Evolutionary conservation across 2,888 invertebrate genomes (phyloP).

Genomic region (Zygaena filipendulae): DNA sequence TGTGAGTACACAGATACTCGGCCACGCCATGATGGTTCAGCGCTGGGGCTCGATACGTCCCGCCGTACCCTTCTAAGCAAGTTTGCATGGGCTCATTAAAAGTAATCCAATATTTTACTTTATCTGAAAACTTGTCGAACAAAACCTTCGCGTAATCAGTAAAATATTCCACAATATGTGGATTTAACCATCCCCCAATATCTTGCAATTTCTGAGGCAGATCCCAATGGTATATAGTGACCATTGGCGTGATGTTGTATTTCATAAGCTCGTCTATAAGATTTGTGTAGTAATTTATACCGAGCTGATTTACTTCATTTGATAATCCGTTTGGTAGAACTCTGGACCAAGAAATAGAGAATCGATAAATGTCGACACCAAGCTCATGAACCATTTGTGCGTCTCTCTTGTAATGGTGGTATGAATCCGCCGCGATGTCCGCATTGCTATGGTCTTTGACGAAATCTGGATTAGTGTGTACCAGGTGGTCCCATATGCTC

Average conservation of each 20-base stretch:
- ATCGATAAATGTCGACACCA: conserved; percentile 75
- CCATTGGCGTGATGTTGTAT: conserved; percentile 76
- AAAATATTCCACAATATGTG: conserved; percentile 72
- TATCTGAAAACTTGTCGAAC: conserved; percentile 70
- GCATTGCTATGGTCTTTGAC: conserved; percentile 69
- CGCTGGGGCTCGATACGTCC: conserved; percentile 69
- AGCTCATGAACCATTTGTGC: conserved; percentile 71
- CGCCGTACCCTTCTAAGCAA: conserved; percentile 66
- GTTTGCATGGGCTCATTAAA: conserved; percentile 79
- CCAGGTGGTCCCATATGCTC: conserved; percentile 71
- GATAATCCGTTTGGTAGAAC: conserved; percentile 76
- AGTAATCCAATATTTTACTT: conserved; percentile 79
- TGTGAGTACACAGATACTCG: conserved; percentile 76
- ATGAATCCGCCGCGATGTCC: conserved; percentile 76
- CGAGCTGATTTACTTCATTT: conserved; percentile 73
- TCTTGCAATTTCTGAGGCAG: conserved; percentile 73
- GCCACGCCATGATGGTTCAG: conserved; percentile 70
- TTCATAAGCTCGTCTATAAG: conserved; percentile 76
- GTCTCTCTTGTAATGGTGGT: conserved; percentile 73
- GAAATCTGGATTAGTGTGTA: conserved; percentile 57
- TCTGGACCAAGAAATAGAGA: conserved; percentile 81
- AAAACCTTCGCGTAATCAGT: conserved; percentile 72
- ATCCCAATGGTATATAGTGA: conserved; percentile 80
- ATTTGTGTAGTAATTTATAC: conserved; percentile 80
- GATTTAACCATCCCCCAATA: conserved; percentile 76